Conservation (phyloP, 2,797 vertebrate species). For the Artibeus lituratus region DNA sequence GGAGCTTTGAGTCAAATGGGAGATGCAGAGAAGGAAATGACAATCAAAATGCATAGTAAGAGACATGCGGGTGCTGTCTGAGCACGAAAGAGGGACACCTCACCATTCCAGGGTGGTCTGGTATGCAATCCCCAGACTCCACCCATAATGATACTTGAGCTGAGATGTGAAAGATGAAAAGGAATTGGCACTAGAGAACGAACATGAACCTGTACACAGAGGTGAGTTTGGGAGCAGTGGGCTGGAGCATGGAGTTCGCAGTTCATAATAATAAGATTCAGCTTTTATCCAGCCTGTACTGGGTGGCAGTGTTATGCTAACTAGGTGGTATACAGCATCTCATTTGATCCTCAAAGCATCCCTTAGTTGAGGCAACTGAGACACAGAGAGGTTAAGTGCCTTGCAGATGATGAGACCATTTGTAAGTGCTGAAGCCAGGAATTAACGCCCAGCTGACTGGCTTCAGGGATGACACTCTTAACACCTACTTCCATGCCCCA, state of each 20-base stretch:
- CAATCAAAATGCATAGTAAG: background rate
- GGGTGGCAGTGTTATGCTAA: background rate
- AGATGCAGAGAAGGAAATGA: background rate
- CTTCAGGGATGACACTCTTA: background rate
- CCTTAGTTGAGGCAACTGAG: background rate
- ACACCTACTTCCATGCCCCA: too few relatives aligned
- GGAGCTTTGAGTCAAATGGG: background rate
- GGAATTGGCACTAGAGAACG: background rate
- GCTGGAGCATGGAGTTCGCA: background rate
- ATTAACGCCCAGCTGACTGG: background rate
- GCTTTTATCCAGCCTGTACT: background rate
- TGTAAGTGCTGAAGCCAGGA: background rate
- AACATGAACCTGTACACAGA: background rate
- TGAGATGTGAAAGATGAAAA: background rate
- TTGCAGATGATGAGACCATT: background rate
- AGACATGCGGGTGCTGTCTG: background rate
- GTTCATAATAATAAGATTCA: background rate
- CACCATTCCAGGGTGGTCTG: background rate
- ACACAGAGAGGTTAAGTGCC: background rate
- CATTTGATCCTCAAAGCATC: background rate
- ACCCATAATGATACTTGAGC: background rate
- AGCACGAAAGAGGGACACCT: background rate
- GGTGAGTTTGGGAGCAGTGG: background rate
- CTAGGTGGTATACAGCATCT: background rate
- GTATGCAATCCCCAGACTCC: rapidly evolving